Conservation (phyloP, 2,113 vertebrate genomes). For the Sphaerodactylus townsendi region DNA sequence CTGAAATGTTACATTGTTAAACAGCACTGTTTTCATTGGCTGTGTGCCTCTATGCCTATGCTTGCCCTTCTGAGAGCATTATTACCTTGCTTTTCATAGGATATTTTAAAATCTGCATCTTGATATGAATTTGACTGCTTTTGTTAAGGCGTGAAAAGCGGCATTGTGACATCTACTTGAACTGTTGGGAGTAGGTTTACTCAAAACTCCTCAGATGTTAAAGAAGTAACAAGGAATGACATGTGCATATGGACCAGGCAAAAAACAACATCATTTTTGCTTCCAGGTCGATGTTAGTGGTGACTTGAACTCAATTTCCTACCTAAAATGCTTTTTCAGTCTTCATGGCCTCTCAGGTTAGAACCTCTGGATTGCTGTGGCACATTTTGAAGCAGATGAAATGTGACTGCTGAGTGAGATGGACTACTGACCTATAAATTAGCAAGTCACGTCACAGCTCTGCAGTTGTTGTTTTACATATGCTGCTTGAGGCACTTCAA, state of each 20-base stretch:
- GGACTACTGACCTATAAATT: not conserved
- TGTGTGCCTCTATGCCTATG: too few relatives aligned
- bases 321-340: fast-evolving
- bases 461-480: fast-evolving
- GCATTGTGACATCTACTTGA: not conserved
- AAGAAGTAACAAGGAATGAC: fast-evolving
- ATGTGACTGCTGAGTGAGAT: fast-evolving
- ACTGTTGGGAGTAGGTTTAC: not conserved
- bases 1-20: too few relatives aligned
- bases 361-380: slow-evolving; percentile 26
- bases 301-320: not conserved
- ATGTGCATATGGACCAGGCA: not conserved
- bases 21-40: too few relatives aligned
- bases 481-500: not conserved
- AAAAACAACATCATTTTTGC: fast-evolving
- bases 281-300: fast-evolving
- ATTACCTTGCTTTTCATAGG: too few relatives aligned
- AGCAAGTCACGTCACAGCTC: not conserved
- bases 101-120: too few relatives aligned
- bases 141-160: not conserved
- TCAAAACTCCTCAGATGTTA: not conserved
- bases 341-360: not conserved
- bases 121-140: too few relatives aligned
- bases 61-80: too few relatives aligned
- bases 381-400: slow-evolving; percentile 33